Evolutionary conservation across 2,888 invertebrate genomes (phyloP), one percentile per base, ranked within the genome.

Genomic region (Callinectes sapidus): DNA sequence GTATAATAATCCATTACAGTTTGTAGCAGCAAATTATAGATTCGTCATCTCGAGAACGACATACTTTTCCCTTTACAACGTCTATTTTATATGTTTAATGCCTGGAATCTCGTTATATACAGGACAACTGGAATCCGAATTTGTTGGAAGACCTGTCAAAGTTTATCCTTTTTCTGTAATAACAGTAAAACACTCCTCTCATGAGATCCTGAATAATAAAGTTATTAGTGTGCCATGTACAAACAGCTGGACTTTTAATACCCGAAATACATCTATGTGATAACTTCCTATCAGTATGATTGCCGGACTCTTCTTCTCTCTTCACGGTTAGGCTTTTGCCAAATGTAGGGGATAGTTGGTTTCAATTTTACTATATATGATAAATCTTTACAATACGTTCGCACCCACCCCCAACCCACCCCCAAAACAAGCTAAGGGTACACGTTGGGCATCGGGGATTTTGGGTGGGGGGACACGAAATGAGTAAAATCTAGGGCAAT

Each of bases 191-290:
- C 81, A 81, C 81, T 81, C 35, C 35, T 87, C 48, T 54, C 39
- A 87, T 87, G 48, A 87, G 54, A 87, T 87, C 87, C 87, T 87
- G 87, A 87, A 87, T 54, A 87, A 87, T 87, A 87, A 87, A 87
- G 35, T 81, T 87, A 87, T 87, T 87, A 87, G 87, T 87, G 87
- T 87, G 87, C 87, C 87, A 87, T 87, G 87, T 87, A 54, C 87
- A 87, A 54, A 54, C 42, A 48, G n/a, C n/a, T 87, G 42, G 55
- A n/a, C 14, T 55, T 54, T 87, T 2, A 87, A 87, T 54, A 87
- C 2, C 87, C 87, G 42, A 10, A 42, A 81, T 18, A n/a, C 5
- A 85, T 16, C n/a, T 18, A 3, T 23, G 28, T 71, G 71, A n/a
- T 28, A 71, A 71, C 71, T 28, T 71, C 13, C 28, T 28, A 1